Evolutionary conservation across 2,888 invertebrate genomes (phyloP), one percentile per base, ranked within the genome.

Genomic region (Acrocera orbiculus): DNA sequence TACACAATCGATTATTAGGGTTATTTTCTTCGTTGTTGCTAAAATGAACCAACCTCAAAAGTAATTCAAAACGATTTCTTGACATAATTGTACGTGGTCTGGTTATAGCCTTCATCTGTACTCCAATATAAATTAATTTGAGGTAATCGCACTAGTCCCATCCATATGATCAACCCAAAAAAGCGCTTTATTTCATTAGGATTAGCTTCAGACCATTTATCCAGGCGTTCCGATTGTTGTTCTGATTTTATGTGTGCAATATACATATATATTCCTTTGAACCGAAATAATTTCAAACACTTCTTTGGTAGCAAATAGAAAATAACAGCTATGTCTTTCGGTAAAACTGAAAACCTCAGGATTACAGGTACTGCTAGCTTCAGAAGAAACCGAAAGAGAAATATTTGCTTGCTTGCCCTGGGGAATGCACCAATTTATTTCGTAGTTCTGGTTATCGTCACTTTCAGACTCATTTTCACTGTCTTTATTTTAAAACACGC

Each of bases 1-100:
- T 34, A 34, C 27, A 34, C 27, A 34, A 27, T 27, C 33, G 27
- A 34, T 27, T 34, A 27, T 31, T 24, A 31, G 31, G 31, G 20
- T 27, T 22, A 34, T 34, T 34, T 27, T 34, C 33, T 34, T 27
- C 33, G 27, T 27, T 34, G 16, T 34, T 34, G 27, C 33, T 34
- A 27, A 34, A 34, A 34, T 27, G 27, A 31, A 31, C 16, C 15
- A 31, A 31, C 31, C 31, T 13, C 31, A 31, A 31, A 16, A 31
- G 16, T 23, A 31, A 24, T 31, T 31, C 31, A 23, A 31, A 31
- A 14, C 24, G 24, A 24, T 31, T 31, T 25, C 25, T 24, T 31
- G 31, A 23, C 31, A 31, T 31, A 5, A 24, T n/a, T 31, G 31
- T 31, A 24, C 31, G 31, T 16, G 25, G 25, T 31, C 23, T 23